Evolutionary conservation across 2,888 invertebrate genomes (phyloP).

Genomic region (Cerastis leucographa): DNA sequence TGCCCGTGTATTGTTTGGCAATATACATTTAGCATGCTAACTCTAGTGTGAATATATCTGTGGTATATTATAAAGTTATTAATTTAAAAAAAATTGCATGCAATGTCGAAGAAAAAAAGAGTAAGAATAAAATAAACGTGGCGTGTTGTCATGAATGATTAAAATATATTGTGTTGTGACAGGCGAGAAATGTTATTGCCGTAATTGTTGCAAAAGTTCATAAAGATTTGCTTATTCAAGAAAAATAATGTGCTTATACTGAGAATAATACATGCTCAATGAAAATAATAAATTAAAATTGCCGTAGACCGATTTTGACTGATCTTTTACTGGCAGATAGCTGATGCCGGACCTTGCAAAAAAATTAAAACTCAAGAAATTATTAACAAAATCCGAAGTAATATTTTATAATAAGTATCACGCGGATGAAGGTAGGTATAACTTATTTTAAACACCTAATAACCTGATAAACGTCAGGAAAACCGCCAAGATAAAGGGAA

Average conservation of each 20-base stretch:
- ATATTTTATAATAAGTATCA: no score
- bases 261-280: no score
- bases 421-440: no score
- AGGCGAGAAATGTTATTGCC: neutral
- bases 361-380: no score
- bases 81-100: constrained; percentile 69
- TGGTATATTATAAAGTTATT: constrained; percentile 80
- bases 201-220: neutral
- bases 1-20: no score
- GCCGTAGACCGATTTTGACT: no score
- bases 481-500: neutral
- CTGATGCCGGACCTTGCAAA: no score
- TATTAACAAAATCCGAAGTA: no score
- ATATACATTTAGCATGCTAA: constrained; percentile 72
- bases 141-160: constrained; percentile 25
- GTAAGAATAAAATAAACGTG: constrained; percentile 19
- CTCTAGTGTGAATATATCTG: constrained; percentile 78
- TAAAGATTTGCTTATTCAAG: neutral
- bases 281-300: no score
- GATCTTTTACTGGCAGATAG: no score
- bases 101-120: constrained; percentile 20
- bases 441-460: neutral
- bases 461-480: neutral
- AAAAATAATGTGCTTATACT: neutral
- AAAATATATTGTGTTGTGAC: constrained; percentile 7